phyloP scores from a whole-genome alignment of 1,140 invertebrate species.

The Antheraea mylitta region DNA sequence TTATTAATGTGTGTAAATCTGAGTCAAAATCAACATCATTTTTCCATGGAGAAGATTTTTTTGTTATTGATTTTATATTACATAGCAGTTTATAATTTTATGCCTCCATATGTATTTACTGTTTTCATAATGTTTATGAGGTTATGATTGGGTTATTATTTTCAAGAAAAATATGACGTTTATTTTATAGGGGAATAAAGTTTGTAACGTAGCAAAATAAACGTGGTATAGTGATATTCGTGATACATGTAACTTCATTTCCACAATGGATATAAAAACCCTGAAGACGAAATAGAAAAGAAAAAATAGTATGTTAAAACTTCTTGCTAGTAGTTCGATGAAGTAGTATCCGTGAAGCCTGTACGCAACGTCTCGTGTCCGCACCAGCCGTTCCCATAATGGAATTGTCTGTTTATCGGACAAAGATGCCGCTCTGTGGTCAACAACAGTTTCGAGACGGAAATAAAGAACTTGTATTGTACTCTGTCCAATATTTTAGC shows the following conservation, averaged over 20 bases:
- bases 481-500: not conserved
- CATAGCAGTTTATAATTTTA: too few relatives aligned
- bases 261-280: not conserved
- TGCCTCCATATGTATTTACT: too few relatives aligned
- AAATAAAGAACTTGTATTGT: not conserved
- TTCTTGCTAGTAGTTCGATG: not conserved
- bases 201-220: too few relatives aligned
- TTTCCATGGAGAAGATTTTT: too few relatives aligned
- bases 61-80: too few relatives aligned
- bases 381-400: not conserved
- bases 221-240: not conserved
- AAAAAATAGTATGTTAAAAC: not conserved
- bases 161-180: too few relatives aligned
- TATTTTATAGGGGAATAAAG: too few relatives aligned
- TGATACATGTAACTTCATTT: not conserved
- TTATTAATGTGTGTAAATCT: too few relatives aligned
- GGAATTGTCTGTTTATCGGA: slow-evolving; percentile 4
- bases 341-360: not conserved
- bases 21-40: too few relatives aligned
- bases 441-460: not conserved
- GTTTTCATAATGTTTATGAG: too few relatives aligned
- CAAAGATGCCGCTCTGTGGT: not conserved
- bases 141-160: too few relatives aligned
- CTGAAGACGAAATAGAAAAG: not conserved
- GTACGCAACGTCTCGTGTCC: not conserved